phyloP scores from a whole-genome alignment of 2,797 vertebrate genomes.

The Parambassis ranga region DNA sequence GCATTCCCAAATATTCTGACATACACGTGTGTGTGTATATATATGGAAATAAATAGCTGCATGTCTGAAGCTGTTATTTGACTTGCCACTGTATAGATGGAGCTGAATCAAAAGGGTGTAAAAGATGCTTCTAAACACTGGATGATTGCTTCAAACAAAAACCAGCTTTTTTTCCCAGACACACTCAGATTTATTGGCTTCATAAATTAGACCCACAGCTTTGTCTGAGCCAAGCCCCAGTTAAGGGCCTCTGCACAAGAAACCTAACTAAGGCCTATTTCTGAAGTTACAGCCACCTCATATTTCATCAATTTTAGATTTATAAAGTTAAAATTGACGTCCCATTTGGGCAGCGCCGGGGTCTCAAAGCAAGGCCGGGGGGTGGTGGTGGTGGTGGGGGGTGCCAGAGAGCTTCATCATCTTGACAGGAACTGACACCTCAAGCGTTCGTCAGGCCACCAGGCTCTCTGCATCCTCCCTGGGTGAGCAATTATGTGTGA shows the following conservation, averaged over 20 bases:
- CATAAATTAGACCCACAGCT: constrained; percentile 55
- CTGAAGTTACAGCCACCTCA: constrained; percentile 54
- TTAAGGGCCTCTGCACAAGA: constrained; percentile 51
- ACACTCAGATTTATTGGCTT: constrained; percentile 44
- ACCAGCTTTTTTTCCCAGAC: constrained; percentile 21
- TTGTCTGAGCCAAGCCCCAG: constrained; percentile 24
- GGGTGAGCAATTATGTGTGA: constrained; percentile 83
- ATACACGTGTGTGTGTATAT: too few relatives aligned
- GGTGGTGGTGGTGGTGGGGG: constrained; percentile 47
- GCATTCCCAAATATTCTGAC: too few relatives aligned
- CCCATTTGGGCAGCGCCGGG: constrained; percentile 58
- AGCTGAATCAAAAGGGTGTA: constrained; percentile 4
- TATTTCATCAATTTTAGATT: constrained; percentile 75
- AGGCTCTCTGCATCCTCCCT: constrained; percentile 75
- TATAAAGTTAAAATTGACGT: constrained; percentile 71
- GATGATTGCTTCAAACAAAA: constrained; percentile 39
- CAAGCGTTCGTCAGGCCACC: constrained; percentile 68
- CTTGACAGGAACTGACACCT: constrained; percentile 78
- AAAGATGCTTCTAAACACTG: constrained; percentile 21
- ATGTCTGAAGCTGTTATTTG: background rate
- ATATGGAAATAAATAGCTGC: too few relatives aligned
- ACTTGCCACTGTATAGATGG: background rate
- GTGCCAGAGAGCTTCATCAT: constrained; percentile 77
- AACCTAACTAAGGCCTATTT: constrained; percentile 50
- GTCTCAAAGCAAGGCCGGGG: constrained; percentile 59